Base-by-base conservation (phyloP, 2,888 invertebrate species). In the Busseola fusca region DNA sequence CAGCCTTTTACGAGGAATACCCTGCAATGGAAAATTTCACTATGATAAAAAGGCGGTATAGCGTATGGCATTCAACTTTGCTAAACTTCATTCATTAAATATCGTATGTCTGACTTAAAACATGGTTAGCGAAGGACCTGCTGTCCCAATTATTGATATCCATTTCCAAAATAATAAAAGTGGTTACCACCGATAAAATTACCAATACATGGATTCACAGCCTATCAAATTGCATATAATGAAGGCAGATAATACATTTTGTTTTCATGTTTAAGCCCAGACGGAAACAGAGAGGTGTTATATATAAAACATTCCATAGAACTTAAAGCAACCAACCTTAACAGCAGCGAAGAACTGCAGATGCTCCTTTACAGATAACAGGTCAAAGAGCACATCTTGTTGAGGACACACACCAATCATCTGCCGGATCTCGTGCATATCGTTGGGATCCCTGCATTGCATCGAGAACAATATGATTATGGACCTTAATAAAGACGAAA, bases 401-500 rank as follows among this genome's bases (percentile, higher is more conserved):
- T 98, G 98, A 0, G 98, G 98, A 91, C 98, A 98, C 10, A 98
- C 97, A 0, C 98, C 98, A 0, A 97, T 98, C 97, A 98, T 98
- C 87, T 97, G 96, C 16, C 98, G 96, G 66, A 98, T 97, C 90
- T 97, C 96, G 80, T 97, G 96, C 97, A 98, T 97, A 87, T 98
- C 97, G 82, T 97, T 97, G 3, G 97, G 96, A 88, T 98, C 97
- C 81, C 97, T 97, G 86, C 45, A 87, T 50, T 27, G 76, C 18
- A 57, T n/a, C 16, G 30, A 74, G 10, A 64, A 69, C n/a, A 69
- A 16, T 16, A 12, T n/a, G 14, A 27, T 42, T 18, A 27, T 12
- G 2, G 18, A 40, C 18, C 25, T 16, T 18, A n/a, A 10, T 21
- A 16, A 14, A 21, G 9, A 9, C 7, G 30, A 30, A 52, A 62